A percentile compares a stretch with the other conserved stretches of the same genome.
These are phyloP conservation scores for Nipponia nippon DNA, from an alignment of 2,113 vertebrate species.

Conservation along the genomic window DNA sequence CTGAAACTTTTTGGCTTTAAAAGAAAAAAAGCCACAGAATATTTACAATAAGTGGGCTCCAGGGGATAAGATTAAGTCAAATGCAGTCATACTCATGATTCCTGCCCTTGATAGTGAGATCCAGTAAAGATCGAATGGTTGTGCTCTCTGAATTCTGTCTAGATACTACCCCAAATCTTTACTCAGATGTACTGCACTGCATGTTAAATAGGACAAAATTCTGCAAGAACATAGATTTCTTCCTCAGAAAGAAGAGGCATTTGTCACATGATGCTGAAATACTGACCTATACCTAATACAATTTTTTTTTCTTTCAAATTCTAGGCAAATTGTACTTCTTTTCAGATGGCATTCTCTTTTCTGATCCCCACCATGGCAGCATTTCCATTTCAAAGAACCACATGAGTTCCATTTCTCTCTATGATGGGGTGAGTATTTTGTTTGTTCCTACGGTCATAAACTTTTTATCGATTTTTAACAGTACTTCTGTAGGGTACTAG, in stretches of 20 bases:
- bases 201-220: background rate
- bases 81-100: rapidly evolving
- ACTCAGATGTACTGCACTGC: background rate
- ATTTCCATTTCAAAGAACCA: slow-evolving; percentile 84
- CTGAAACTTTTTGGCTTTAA: background rate
- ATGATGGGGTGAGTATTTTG: slow-evolving; percentile 80
- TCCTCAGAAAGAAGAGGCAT: background rate
- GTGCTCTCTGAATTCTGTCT: background rate
- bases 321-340: slow-evolving; percentile 88
- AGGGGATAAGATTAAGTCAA: background rate
- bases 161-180: background rate
- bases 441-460: background rate
- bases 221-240: background rate
- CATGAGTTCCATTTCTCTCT: slow-evolving; percentile 80
- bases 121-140: background rate
- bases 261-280: background rate
- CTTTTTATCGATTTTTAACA: rapidly evolving
- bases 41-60: background rate
- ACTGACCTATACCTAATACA: background rate
- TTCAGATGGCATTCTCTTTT: slow-evolving; percentile 86
- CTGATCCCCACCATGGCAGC: slow-evolving; percentile 81
- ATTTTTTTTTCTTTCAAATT: slow-evolving; percentile 25
- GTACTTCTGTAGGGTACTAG: rapidly evolving
- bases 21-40: background rate
- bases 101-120: background rate